Evolutionary conservation across 2,797 vertebrate genomes (phyloP), one percentile per base, ranked within the genome.

Genomic region (Squalus acanthias): DNA sequence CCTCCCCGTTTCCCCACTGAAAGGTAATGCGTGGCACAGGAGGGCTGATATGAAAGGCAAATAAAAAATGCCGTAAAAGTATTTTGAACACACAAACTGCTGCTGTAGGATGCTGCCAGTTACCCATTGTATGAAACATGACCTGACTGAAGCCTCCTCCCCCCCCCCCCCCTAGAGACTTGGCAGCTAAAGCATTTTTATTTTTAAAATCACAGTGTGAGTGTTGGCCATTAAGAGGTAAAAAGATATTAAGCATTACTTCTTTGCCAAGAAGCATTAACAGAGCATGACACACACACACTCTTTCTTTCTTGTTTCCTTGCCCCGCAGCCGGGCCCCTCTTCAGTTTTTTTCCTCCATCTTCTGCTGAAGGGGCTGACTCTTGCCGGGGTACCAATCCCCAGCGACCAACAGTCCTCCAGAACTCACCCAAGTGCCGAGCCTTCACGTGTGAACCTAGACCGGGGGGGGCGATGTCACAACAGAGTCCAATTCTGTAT

Each of bases 21-120:
- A 33, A 63, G 60, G 69, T 69, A 20, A 26, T 67, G 63, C 20
- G 17, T 46, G 65, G 63, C 17, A 39, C n/a, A 39, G 29, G 7
- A 67, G 15, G n/a, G 22, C n/a, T 93, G 63, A 93, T 24, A 22
- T 93, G 39, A 93, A 93, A 46, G 91, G n/a, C 91, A 93, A 93
- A 93, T 92, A 92, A 65, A 89, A 46, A 46, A 65, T 69, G n/a
- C 63, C 63, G 39, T 67, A 69, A 24, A 33, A 91, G 15, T 60
- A 57, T 13, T 63, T 57, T 91, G 57, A 91, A 63, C 57, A 93
- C 33, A 65, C 91, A 93, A 24, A 67, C 17, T 0, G 10, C n/a
- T 46, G 63, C n/a, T 93, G 63, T n/a, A 69, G 39, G 22, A 69
- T 67, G 33, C 63, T 67, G 91, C 91, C 63, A 69, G 33, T 67